Base-by-base conservation (phyloP, 1,140 invertebrate genomes). In the Hyphantria cunea region DNA sequence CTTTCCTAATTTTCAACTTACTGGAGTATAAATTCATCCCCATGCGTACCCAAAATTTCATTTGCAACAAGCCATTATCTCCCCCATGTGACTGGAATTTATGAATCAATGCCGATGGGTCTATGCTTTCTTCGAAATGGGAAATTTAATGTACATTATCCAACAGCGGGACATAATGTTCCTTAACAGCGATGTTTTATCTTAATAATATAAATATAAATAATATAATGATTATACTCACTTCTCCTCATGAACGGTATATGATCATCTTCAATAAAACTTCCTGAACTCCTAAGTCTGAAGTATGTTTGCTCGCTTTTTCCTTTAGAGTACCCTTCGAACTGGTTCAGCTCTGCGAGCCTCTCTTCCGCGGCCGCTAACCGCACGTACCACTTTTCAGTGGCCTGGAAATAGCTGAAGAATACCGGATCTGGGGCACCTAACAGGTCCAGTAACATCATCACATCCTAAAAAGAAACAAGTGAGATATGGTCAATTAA, bases 391-490 rank as follows among this genome's bases (percentile, higher is more conserved):
- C 94, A 96, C 53, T 92, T 89, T 64, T 94, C 92, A 0, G 96
- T 97, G 5, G 95, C 91, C 37, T 87, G 74, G 80, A 97, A 98
- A 80, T 96, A 98, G 80, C 94, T 98, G 78, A 94, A 95, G 92
- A 99, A 98, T 15, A 84, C 93, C 13, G 97, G 96, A 91, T 98
- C 95, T 0, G 93, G 91, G 1, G 95, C 92, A 6, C 99, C 99
- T 37, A 99, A 91, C 6, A 99, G 92, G 91, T 99, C 99, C n/a
- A 99, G 86, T 3, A 99, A 92, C 3, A 99, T 93, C 51, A 99
- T 85, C 6, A 98, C 90, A 83, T 99, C 97, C 96, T 99, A 91
- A 14, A 68, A 64, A 4, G 39, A 69, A 66, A 66, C 0, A 33
- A 33, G 9, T 11, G 8, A 10, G 11, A 37, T 37, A 10, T 7